These are phyloP conservation scores for Tetrao urogallus DNA, from an alignment of 2,113 vertebrate genomes.

Conservation along the genomic window DNA sequence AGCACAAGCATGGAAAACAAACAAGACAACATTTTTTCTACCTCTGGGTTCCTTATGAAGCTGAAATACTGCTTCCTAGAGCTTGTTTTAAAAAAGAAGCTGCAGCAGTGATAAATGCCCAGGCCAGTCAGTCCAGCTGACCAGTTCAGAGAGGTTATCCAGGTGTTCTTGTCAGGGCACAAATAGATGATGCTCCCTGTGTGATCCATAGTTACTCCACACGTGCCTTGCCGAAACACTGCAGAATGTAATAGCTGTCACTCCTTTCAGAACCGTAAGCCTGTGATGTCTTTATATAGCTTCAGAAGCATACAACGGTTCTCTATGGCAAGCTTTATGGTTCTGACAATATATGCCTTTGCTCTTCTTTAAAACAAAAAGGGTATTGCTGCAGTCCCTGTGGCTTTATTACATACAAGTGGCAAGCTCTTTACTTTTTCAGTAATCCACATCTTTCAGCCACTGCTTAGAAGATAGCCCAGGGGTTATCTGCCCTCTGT, in stretches of 20 bases:
- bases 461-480: conserved; percentile 63
- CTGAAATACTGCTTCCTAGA: background rate
- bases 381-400: conserved; percentile 60
- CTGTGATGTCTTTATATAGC: conserved; percentile 70
- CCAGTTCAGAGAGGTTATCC: conserved; percentile 48
- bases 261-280: conserved; percentile 42
- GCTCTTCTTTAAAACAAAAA: conserved; percentile 66
- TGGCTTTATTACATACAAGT: conserved; percentile 72
- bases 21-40: background rate
- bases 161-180: conserved; percentile 56
- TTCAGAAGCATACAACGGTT: conserved; percentile 34
- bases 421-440: conserved; percentile 71
- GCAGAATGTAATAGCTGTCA: conserved; percentile 65
- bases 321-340: conserved; percentile 67
- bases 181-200: conserved; percentile 52
- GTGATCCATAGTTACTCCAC: conserved; percentile 29
- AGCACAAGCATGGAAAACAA: conserved; percentile 24
- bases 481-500: conserved; percentile 67
- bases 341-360: conserved; percentile 68
- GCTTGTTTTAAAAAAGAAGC: background rate
- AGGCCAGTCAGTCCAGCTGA: conserved; percentile 13
- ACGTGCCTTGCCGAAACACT: conserved; percentile 37
- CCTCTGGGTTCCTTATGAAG: background rate
- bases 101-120: conserved; percentile 32
- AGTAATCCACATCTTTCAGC: conserved; percentile 73